Evolutionary conservation across 2,113 vertebrate genomes (phyloP), one percentile per base, ranked within the genome.

Genomic region (Theristicus caerulescens): DNA sequence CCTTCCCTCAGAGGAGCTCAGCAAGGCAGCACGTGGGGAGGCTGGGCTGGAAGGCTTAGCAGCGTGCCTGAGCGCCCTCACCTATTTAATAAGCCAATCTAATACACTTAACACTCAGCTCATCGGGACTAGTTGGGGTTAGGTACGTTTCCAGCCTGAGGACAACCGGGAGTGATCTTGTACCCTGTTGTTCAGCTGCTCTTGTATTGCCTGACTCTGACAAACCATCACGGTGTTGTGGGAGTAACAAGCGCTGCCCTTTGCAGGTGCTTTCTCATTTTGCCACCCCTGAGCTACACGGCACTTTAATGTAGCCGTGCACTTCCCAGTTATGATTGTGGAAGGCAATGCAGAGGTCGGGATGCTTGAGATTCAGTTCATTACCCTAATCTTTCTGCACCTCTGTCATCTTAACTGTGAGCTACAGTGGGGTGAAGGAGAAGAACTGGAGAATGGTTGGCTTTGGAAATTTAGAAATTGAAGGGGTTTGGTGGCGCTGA

Each of bases 241-340:
- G 38, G 24, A 38, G 10, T 11, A n/a, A 15, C 16, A 61, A 46
- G 20, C 9, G 3, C 1, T 3, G 58, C 52, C 29, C 31, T 38
- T 58, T 20, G 38, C 13, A 14, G 42, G 7, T 27, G 19, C 32
- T 51, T 58, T 59, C 27, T 64, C 18, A 16, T 34, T 74, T 31
- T 62, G 38, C n/a, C 62, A 12, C 8, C 54, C 13, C 1, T 0
- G 2, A 65, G 44, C 65, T 52, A 58, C 4, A 1, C 1, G 32
- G 44, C 20, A 2, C 38, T 91, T 46, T 29, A 16, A 46, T 24
- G 13, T 34, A 40, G 34, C 65, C 1, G 4, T 38, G 61, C 22
- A 4, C 29, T 66, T 14, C 47, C 47, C n/a, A 16, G 78, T 18
- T 24, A 13, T 3, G 70, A 3, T 2, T 49, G 71, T 31, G 54